Conservation (phyloP, 2,113 vertebrate genomes). For the Platanista minor region DNA sequence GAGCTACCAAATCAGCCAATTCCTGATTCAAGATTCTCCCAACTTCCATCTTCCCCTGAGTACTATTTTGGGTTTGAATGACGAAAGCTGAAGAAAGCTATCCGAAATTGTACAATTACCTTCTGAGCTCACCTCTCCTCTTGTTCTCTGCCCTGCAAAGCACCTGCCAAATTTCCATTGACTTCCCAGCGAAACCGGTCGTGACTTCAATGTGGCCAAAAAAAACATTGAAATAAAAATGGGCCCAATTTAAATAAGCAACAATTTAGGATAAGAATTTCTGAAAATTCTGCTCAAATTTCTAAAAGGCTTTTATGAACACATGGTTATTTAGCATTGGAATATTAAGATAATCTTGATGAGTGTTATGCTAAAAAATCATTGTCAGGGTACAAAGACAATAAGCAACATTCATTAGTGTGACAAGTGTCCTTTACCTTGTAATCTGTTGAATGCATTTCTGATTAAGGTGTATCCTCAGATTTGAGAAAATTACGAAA, state of each 20-base stretch:
- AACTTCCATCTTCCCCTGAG: neutral
- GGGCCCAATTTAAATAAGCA: neutral
- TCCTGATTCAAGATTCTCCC: neutral
- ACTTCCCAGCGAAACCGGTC: constrained; percentile 37
- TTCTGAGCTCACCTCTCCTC: neutral
- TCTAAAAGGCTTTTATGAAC: neutral
- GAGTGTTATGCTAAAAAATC: neutral
- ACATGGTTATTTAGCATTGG: neutral
- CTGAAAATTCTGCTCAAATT: constrained; percentile 18
- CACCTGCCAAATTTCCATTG: constrained; percentile 51
- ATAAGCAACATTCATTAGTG: constrained; percentile 3
- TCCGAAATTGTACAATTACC: neutral
- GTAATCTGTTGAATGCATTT: constrained; percentile 44
- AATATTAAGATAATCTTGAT: constrained; percentile 1
- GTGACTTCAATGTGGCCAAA: neutral
- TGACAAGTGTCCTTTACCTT: constrained; percentile 34
- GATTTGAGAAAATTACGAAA: constrained; percentile 65
- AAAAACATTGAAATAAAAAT: constrained; percentile 12
- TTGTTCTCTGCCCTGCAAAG: constrained; percentile 26
- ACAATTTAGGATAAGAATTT: neutral
- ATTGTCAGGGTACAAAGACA: constrained; percentile 32
- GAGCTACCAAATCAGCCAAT: neutral
- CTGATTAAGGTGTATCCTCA: constrained; percentile 55
- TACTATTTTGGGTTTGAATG: neutral
- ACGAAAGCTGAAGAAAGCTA: neutral